Evolutionary conservation across 2,888 invertebrate species (phyloP), one percentile per base, ranked within the genome.

Genomic region (Heteromurus nitidus): DNA sequence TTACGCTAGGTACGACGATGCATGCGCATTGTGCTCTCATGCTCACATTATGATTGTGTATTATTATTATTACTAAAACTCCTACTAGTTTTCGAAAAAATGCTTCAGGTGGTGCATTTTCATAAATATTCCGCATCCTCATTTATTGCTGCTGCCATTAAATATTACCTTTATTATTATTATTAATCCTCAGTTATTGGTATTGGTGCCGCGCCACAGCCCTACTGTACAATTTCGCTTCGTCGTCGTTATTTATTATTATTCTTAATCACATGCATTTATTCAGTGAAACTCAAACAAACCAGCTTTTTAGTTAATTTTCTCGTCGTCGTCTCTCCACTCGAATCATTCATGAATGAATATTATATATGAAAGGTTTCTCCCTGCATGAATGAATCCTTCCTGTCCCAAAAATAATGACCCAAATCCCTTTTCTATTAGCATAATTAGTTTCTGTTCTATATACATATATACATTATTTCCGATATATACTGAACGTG

Each of bases 331-430:
- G 7, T 36, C 36, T 36, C 36, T 36, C 36, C 7, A 36, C 13
- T 7, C 7, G 24, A 55, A 55, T 75, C 53, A 74, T 53, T n/a
- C 70, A 36, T 70, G 68, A 69, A 58, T n/a, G n/a, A n/a, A n/a
- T n/a, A 26, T 50, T 13, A n/a, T 22, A 11, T 65, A 75, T 75
- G 65, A 65, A 65, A 62, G 67, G 67, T 55, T 44, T 75, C 58
- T 75, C 60, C 60, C 67, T 75, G 30, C 67, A 44, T 76, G 68
- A 76, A 68, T 77, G 77, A 77, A 69, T 77, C 62, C 68, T 77
- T 79, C 79, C 79, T 79, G 70, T 64, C 79, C 79, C 70, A 69
- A 79, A 77, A 79, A 79, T 70, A 79, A 79, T 70, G 70, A 79
- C 79, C 70, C 64, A 70, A 79, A 79, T 79, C 79, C 70, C 55